phyloP scores from a whole-genome alignment of 2,113 vertebrate species.

The Myrmecobius fasciatus region DNA sequence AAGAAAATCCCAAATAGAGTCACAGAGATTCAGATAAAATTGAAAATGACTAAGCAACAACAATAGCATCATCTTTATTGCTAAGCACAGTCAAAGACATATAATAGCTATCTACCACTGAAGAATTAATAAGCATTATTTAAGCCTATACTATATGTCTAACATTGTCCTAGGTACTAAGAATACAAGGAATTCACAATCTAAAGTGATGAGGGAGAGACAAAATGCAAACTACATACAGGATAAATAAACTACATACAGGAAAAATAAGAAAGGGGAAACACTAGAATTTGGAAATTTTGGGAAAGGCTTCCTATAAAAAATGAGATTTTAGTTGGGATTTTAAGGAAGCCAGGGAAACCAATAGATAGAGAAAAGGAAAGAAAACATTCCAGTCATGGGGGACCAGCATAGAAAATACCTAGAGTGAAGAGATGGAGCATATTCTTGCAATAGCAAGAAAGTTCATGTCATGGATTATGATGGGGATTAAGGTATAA shows the following conservation, averaged over 20 bases:
- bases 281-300: not conserved
- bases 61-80: not conserved
- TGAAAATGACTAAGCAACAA: not conserved
- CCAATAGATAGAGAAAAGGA: not conserved
- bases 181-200: not conserved
- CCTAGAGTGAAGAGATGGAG: not conserved
- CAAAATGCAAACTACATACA: not conserved
- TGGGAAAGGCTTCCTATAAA: not conserved
- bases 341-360: not conserved
- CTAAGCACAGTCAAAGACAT: not conserved
- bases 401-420: not conserved
- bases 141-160: not conserved
- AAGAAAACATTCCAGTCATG: not conserved
- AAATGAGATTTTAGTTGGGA: not conserved
- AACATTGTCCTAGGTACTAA: not conserved
- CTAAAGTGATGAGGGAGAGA: not conserved
- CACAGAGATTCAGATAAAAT: not conserved
- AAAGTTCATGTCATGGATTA: not conserved
- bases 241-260: too few relatives aligned
- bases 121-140: not conserved
- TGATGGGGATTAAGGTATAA: not conserved
- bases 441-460: not conserved
- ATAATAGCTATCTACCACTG: not conserved
- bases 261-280: not conserved
- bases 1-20: too few relatives aligned